Evolutionary conservation across 2,113 vertebrate genomes (phyloP).

Genomic region (Helogale parvula): DNA sequence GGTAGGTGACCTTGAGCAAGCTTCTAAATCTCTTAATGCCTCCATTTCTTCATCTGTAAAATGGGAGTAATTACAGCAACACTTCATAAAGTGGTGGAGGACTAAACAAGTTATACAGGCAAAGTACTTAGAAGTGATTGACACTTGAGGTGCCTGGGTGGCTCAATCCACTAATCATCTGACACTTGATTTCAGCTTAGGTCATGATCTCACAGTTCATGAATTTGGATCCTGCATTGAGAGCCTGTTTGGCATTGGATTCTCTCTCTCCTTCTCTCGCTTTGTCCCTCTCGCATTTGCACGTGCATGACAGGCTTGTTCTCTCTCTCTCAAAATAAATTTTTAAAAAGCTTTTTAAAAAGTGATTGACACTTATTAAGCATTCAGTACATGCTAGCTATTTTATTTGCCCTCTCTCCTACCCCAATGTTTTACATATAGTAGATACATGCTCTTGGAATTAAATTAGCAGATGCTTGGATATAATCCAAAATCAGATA

Average conservation of each 20-base stretch:
- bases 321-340: too few relatives aligned
- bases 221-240: too few relatives aligned
- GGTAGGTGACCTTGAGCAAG: neutral
- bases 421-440: neutral
- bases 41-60: conserved; percentile 10
- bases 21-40: neutral
- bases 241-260: too few relatives aligned
- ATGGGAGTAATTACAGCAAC: neutral
- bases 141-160: neutral
- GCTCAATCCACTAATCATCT: too few relatives aligned
- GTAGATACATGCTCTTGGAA: neutral
- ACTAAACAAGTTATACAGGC: neutral
- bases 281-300: too few relatives aligned
- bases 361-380: neutral
- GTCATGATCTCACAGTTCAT: too few relatives aligned
- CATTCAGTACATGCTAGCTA: neutral
- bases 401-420: neutral
- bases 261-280: too few relatives aligned
- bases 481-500: neutral
- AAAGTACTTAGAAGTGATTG: neutral
- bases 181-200: too few relatives aligned
- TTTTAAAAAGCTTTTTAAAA: neutral
- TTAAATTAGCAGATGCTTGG: neutral
- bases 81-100: neutral
- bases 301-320: too few relatives aligned